These are phyloP conservation scores for Batillaria attramentaria DNA, from an alignment of 1,140 invertebrate genomes.

Conservation along the genomic window DNA sequence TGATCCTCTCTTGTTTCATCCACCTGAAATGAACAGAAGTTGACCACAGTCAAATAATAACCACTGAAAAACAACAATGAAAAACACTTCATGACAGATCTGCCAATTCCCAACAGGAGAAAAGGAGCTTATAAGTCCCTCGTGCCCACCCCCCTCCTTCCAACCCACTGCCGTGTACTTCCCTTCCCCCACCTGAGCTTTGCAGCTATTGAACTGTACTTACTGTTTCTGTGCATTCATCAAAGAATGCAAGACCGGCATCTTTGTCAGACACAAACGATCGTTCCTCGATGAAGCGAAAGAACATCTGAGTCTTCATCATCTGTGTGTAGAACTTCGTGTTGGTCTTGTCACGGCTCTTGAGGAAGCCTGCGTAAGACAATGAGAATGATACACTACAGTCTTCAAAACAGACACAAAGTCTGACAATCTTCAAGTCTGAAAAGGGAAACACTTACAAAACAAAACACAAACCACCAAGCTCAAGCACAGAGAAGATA, in stretches of 20 bases:
- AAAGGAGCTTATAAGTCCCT: too few species aligned
- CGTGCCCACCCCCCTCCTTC: too few species aligned
- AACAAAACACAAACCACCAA: not conserved
- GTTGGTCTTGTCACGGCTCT: slow-evolving; percentile 83
- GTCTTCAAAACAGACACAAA: not conserved
- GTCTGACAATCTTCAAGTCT: not conserved
- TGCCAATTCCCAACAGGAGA: too few species aligned
- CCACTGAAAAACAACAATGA: too few species aligned
- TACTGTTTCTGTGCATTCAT: slow-evolving; percentile 93
- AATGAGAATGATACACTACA: slow-evolving; percentile 3
- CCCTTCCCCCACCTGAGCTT: too few species aligned
- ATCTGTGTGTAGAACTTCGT: slow-evolving; percentile 92
- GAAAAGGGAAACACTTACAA: not conserved
- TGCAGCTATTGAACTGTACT: too few species aligned
- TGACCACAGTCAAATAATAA: too few species aligned
- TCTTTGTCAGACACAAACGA: slow-evolving; percentile 98
- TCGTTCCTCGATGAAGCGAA: slow-evolving; percentile 97
- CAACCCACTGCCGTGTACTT: too few species aligned
- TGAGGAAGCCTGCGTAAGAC: slow-evolving; percentile 75
- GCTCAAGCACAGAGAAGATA: not conserved
- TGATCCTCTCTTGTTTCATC: slow-evolving; percentile 74
- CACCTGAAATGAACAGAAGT: slow-evolving; percentile 63
- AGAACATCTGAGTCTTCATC: slow-evolving; percentile 97
- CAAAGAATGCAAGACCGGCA: slow-evolving; percentile 94
- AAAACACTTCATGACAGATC: too few species aligned